Percentiles rank a stretch among this genome's conserved stretches.
These are phyloP conservation scores for Drosophila simulans DNA, from an alignment of 1,140 invertebrate species.

Conservation along the genomic window DNA sequence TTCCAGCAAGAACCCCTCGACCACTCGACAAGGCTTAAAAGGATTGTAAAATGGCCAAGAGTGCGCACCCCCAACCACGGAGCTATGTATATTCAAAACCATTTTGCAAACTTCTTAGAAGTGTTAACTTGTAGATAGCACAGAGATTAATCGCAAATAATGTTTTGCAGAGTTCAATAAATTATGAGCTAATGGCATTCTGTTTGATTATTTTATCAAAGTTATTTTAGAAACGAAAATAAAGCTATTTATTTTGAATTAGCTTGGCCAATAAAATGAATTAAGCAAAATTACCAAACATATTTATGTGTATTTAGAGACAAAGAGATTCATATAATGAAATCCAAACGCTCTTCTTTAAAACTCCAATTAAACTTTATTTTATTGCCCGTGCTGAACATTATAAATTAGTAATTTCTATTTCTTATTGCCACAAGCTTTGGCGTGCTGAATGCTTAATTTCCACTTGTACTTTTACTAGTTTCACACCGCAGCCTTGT, in stretches of 20 bases:
- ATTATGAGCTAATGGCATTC: too few relatives aligned
- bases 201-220: too few relatives aligned
- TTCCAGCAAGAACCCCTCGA: not conserved
- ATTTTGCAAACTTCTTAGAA: not conserved
- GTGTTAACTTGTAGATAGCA: not conserved
- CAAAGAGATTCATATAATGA: too few relatives aligned
- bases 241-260: too few relatives aligned
- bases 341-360: too few relatives aligned
- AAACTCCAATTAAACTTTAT: not conserved
- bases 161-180: too few relatives aligned
- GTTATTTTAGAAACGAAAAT: too few relatives aligned
- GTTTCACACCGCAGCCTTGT: not conserved
- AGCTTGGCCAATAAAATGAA: too few relatives aligned
- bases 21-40: constrained; percentile 7
- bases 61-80: not conserved
- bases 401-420: constrained; percentile 18
- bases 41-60: not conserved
- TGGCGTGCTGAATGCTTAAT: constrained; percentile 13
- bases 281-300: too few relatives aligned
- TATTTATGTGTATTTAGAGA: too few relatives aligned
- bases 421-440: not conserved
- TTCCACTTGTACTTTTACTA: constrained; percentile 11
- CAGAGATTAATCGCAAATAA: too few relatives aligned
- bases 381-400: not conserved
- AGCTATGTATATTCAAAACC: not conserved